Evolutionary conservation across 2,113 vertebrate genomes (phyloP).

Genomic region (Sus scrofa): DNA sequence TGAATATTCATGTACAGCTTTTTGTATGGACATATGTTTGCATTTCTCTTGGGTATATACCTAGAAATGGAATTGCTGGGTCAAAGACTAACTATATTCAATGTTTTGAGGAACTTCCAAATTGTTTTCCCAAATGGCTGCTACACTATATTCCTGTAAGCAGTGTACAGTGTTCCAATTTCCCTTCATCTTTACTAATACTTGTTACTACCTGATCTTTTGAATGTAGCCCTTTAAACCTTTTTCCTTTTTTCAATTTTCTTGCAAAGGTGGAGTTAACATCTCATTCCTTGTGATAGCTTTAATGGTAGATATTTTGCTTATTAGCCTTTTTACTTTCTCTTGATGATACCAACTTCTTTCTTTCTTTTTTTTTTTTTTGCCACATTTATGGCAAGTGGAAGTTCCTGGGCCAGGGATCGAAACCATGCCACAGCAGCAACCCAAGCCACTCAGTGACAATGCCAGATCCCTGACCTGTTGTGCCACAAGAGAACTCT

Average conservation of each 20-base stretch:
- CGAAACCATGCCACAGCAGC: no score
- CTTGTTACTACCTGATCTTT: neutral
- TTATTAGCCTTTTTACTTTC: slow-evolving; percentile 32
- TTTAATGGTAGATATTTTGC: slow-evolving; percentile 8
- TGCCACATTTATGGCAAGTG: no score
- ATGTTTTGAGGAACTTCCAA: neutral
- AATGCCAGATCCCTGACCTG: no score
- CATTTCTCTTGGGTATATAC: neutral
- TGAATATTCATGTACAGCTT: slow-evolving; percentile 10
- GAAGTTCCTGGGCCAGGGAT: no score
- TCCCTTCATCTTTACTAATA: neutral
- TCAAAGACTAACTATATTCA: slow-evolving; percentile 16
- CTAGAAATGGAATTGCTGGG: slow-evolving; percentile 10
- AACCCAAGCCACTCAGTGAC: no score
- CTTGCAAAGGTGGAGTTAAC: neutral
- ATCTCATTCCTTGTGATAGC: slow-evolving; percentile 12
- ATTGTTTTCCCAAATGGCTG: slow-evolving; percentile 19
- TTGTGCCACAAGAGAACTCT: no score
- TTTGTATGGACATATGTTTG: neutral
- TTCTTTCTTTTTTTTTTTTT: slow-evolving; percentile 14
- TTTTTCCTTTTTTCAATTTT: neutral
- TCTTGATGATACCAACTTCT: slow-evolving; percentile 5
- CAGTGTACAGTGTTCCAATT: neutral
- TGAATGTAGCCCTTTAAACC: neutral
- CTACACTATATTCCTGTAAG: neutral